Base-by-base conservation (phyloP, 2,888 invertebrate species). In the Hoplodrina ambigua region DNA sequence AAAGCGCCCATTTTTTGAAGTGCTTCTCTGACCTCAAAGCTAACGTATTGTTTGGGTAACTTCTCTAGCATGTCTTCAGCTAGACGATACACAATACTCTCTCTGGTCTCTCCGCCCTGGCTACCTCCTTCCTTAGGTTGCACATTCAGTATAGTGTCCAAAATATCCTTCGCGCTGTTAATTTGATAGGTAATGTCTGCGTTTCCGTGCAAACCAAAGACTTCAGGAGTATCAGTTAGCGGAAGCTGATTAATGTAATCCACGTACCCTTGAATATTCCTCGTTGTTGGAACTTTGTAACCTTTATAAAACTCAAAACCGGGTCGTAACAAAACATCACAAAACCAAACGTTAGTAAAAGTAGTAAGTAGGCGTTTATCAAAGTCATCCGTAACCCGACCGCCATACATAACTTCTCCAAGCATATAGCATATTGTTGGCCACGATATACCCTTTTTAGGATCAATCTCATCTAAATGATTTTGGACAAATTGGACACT, bases 141-240 rank as follows among this genome's bases (percentile, higher is more conserved):
- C n/a, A 99, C 99, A 90, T 97, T 99, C 54, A 99, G 96, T 86
- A 99, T 99, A 0, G 99, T 99, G 88, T 99, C 98, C 86, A 99
- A 96, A 88, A 99, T 99, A 81, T 97, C 98, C 94, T 98, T 98
- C 37, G 99, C 99, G 57, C 99, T 99, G 90, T 99, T 99, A 78
- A 99, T 99, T 94, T 99, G 99, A 94, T 99, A 99, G 86, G 99
- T 99, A 80, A 99, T 99, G 90, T 99, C 99, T 62, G 99, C 99
- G 93, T 99, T 99, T 10, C 98, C 96, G 92, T 99, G 99, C 63
- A 99, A 96, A n/a, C 99, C 99, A 93, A 99, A 99, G 11, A 99
- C 99, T 96, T 99, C 99, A 0, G 99, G 99, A 1, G 98, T 98
- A 91, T 99, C 99, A 30, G 97, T 97, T 25, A 97, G 93, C 1